A percentile compares a stretch with the other conserved stretches of the same genome.
Evolutionary conservation across 1,140 invertebrate genomes (phyloP).

Genomic region (Pachypeltis micranthus): DNA sequence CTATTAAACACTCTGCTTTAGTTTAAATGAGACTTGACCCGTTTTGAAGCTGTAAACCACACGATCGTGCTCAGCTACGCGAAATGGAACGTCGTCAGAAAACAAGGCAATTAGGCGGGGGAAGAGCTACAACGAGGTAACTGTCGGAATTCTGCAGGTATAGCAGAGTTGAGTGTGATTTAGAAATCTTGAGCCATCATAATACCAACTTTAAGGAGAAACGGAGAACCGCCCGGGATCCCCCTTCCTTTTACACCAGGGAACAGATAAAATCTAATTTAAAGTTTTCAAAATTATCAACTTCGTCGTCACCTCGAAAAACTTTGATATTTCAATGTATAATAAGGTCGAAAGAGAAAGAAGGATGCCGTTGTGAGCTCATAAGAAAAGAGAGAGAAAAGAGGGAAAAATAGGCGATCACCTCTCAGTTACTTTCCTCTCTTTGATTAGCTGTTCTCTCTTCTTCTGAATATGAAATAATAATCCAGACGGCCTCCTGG

Average conservation of each 20-base stretch:
- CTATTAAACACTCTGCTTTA: no score
- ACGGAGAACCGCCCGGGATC: neutral
- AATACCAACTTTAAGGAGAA: neutral
- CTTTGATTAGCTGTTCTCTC: constrained; percentile 6
- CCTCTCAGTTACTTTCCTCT: neutral
- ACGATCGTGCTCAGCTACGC: no score
- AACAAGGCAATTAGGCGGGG: no score
- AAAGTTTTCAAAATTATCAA: constrained; percentile 3
- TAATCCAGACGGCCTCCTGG: neutral
- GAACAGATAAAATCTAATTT: constrained; percentile 7
- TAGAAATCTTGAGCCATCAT: neutral
- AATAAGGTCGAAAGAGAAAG: neutral
- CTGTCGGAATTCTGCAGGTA: no score
- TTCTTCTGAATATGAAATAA: constrained; percentile 9
- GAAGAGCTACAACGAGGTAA: no score
- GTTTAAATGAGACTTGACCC: no score
- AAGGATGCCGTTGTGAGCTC: neutral
- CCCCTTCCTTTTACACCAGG: neutral
- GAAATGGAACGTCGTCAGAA: no score
- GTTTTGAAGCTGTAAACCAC: no score
- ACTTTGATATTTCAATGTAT: constrained; percentile 8
- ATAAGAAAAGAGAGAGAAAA: neutral
- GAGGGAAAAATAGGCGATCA: neutral
- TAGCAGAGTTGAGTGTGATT: neutral
- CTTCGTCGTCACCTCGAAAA: neutral